phyloP scores from a whole-genome alignment of 2,888 invertebrate species.

The Nysson spinosus region DNA sequence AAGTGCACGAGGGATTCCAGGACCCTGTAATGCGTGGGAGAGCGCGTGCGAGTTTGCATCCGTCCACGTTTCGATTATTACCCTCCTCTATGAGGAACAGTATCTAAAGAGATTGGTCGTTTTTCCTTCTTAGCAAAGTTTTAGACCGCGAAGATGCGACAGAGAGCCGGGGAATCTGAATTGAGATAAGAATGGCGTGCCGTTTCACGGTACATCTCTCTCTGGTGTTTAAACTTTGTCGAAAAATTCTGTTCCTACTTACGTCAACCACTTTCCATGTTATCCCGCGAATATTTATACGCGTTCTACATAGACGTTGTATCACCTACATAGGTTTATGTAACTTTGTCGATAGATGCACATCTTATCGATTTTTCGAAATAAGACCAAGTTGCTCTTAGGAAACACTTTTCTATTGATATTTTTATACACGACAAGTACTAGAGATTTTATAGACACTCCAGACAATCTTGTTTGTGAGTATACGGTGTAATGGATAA shows the following conservation, averaged over 20 bases:
- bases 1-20: slow-evolving; percentile 41
- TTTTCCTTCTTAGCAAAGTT: slow-evolving; percentile 47
- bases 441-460: no score
- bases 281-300: no score
- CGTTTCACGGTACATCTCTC: slow-evolving; percentile 18
- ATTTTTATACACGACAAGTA: no score
- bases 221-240: slow-evolving; percentile 28
- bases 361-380: no score
- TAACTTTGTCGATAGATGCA: no score
- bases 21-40: slow-evolving; percentile 42
- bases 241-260: slow-evolving; percentile 28
- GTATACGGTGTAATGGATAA: no score
- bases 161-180: slow-evolving; percentile 33
- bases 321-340: no score
- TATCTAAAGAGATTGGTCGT: slow-evolving; percentile 48
- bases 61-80: slow-evolving; percentile 55
- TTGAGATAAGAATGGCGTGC: slow-evolving; percentile 51
- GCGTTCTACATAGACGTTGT: no score
- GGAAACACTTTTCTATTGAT: no score
- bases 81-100: slow-evolving; percentile 45
- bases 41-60: slow-evolving; percentile 41
- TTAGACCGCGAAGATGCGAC: slow-evolving; percentile 11
- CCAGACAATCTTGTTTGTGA: no score
- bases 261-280: neutral
- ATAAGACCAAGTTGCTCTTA: no score